Base-by-base conservation (phyloP, 1,140 invertebrate species). In the Atta cephalotes region DNA sequence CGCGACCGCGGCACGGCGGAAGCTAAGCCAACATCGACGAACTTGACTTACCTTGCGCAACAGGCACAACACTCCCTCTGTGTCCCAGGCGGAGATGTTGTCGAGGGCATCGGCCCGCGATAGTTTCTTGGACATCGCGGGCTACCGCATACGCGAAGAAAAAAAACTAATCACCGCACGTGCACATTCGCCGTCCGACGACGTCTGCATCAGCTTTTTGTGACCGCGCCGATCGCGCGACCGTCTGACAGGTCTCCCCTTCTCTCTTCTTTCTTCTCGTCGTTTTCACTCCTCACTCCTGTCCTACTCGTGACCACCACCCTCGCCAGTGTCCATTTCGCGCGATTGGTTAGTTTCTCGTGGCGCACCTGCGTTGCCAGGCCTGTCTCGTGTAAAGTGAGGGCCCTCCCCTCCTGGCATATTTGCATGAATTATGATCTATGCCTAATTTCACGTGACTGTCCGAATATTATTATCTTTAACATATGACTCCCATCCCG, bases 1-100 rank as follows among this genome's bases (percentile, higher is more conserved):
- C 58, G 60, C 53, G 10, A 39, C 39, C 21, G 49, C 49, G 16
- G 18, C 63, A 6, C 49, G 21, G 14, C 63, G 6, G n/a, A 21
- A 9, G n/a, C 9, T 14, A 58, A 58, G 9, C 39, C 56, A 10
- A 56, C 31, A 28, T 51, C 49, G 18, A n/a, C 66, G 10, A 81
- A 12, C n/a, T 21, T 21, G 72, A 89, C 94, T 94, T 77, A 95
- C 95, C 92, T 95, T 95, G 87, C 85, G 90, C 21, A 95, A 82
- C 25, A 94, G 62, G 1, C 82, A 79, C 21, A 94, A 49, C 58
- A 95, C 94, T 3, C 93, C 91, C 6, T 91, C 84, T 25, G 86
- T 94, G 65, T 53, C 91, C 94, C 94, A 95, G 72, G 82, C 91
- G 14, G 93, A 93, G 77, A 95, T 94, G 18, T 93, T 84, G 31